A percentile compares a stretch with the other conserved stretches of the same genome.
phyloP scores from a whole-genome alignment of 2,113 vertebrate species.

The Malurus elegans region DNA sequence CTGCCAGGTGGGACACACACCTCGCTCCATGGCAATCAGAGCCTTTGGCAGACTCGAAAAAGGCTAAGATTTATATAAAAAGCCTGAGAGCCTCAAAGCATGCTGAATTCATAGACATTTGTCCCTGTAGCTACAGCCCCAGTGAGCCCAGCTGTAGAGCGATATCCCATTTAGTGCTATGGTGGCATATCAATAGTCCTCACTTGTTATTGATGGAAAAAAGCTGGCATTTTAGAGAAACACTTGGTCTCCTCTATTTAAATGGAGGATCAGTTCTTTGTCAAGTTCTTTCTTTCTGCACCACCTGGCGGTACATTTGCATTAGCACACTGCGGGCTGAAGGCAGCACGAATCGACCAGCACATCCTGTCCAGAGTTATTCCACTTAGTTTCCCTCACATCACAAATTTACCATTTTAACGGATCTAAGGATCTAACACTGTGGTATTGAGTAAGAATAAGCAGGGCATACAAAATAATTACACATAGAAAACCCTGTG shows the following conservation, averaged over 20 bases:
- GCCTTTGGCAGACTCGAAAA: neutral
- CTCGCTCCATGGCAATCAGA: fast-evolving
- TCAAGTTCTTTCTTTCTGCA: neutral
- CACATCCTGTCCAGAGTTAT: neutral
- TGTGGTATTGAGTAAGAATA: neutral
- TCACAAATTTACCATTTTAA: neutral
- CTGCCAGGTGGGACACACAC: neutral
- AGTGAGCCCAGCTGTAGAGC: neutral
- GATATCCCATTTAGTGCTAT: neutral
- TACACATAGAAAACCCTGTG: neutral
- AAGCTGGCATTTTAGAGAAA: neutral
- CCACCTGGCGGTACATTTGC: slow-evolving; percentile 63
- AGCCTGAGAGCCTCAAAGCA: neutral
- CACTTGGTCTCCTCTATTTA: neutral
- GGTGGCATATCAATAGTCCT: neutral
- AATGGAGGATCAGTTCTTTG: neutral
- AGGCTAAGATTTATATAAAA: neutral
- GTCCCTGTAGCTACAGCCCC: neutral
- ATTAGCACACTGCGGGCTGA: neutral
- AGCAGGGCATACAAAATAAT: neutral
- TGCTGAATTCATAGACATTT: neutral
- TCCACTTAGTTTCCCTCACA: neutral
- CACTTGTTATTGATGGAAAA: neutral
- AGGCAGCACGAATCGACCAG: neutral
- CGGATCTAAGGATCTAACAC: neutral